phyloP scores from a whole-genome alignment of 2,797 vertebrate genomes.

The Catharus ustulatus region DNA sequence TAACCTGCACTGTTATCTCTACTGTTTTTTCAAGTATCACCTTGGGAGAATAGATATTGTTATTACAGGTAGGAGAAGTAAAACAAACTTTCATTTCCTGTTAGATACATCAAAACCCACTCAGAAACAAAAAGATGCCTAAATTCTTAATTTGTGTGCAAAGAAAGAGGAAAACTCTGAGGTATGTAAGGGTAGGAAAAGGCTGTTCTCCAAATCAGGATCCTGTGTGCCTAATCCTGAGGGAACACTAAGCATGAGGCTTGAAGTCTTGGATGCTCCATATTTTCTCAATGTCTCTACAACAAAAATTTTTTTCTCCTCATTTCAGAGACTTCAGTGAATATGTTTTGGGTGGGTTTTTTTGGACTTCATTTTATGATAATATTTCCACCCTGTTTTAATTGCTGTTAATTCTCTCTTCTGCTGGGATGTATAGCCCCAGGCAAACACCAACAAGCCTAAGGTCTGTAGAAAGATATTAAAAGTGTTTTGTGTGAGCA shows the following conservation, averaged over 20 bases:
- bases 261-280: no score
- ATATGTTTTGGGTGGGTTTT: no score
- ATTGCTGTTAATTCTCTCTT: background rate
- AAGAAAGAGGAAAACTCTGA: background rate
- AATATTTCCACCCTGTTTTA: background rate
- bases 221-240: background rate
- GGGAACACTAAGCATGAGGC: fast-evolving
- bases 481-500: background rate
- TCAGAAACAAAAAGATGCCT: background rate
- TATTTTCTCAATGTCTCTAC: fast-evolving
- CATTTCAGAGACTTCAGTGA: background rate
- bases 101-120: background rate
- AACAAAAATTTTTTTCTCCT: background rate
- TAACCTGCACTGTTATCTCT: background rate
- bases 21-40: background rate
- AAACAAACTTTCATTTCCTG: background rate
- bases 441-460: background rate
- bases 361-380: background rate
- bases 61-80: background rate
- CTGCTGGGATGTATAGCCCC: background rate
- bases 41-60: background rate
- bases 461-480: background rate
- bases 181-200: background rate
- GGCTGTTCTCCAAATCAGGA: background rate
- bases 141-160: background rate